Evolutionary conservation across 2,113 vertebrate genomes (phyloP).

Genomic region (Butorides virescens): DNA sequence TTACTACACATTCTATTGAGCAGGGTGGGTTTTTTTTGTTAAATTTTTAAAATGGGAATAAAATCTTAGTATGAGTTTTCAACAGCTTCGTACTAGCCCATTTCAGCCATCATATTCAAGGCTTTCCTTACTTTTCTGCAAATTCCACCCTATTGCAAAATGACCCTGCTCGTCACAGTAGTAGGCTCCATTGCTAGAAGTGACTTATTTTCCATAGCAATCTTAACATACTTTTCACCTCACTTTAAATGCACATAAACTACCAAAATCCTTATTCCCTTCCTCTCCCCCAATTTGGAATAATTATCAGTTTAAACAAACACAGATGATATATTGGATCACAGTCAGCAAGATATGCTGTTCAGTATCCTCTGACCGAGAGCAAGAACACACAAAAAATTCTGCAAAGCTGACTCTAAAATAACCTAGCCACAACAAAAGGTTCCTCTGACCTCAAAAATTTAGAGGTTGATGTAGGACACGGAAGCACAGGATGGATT

Average conservation of each 20-base stretch:
- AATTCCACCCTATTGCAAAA: not conserved
- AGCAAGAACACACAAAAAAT: not conserved
- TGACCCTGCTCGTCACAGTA: not conserved
- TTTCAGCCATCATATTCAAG: not conserved
- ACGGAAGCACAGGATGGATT: not conserved
- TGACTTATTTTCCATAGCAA: not conserved
- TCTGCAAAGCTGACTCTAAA: not conserved
- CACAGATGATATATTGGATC: not conserved
- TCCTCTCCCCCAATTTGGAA: not conserved
- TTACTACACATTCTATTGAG: not conserved
- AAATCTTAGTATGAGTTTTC: not conserved
- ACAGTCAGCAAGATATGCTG: not conserved
- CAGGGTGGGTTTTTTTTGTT: not conserved
- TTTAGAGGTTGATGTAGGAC: not conserved
- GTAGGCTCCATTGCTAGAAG: not conserved
- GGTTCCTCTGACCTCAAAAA: conserved; percentile 27
- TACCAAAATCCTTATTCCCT: not conserved
- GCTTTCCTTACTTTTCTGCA: not conserved
- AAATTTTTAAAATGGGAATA: not conserved
- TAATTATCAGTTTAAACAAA: not conserved
- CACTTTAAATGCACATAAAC: not conserved
- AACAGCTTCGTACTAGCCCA: not conserved
- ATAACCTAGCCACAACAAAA: conserved; percentile 48
- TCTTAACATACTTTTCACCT: not conserved
- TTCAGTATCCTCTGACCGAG: not conserved